phyloP scores from a whole-genome alignment of 1,140 invertebrate species.

The Anastrepha ludens region DNA sequence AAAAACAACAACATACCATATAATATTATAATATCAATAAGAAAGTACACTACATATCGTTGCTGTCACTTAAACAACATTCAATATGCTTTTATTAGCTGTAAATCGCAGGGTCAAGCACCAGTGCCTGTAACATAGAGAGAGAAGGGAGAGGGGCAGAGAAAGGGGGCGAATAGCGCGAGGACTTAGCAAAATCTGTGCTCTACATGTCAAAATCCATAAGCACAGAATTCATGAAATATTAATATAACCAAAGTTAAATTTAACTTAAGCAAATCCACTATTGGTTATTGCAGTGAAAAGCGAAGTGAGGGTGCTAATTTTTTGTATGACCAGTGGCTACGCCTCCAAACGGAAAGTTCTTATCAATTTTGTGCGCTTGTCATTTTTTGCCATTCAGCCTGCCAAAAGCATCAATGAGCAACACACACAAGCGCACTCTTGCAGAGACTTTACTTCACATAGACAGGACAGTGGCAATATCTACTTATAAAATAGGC shows the following conservation, averaged over 20 bases:
- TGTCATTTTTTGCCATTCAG: neutral
- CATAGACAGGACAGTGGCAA: too few species aligned
- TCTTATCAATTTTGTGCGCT: constrained; percentile 52
- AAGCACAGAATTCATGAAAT: neutral
- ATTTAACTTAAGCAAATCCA: constrained; percentile 28
- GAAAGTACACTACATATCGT: neutral
- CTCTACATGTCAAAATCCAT: neutral
- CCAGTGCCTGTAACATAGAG: neutral
- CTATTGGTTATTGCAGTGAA: neutral
- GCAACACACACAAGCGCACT: too few species aligned
- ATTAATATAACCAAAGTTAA: constrained; percentile 9
- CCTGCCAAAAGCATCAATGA: too few species aligned
- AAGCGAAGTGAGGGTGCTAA: neutral
- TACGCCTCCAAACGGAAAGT: neutral
- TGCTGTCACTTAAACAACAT: neutral
- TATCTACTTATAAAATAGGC: too few species aligned
- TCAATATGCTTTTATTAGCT: constrained; percentile 15
- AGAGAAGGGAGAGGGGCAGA: neutral
- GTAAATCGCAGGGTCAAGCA: neutral
- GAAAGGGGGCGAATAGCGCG: neutral
- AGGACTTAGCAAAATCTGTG: neutral
- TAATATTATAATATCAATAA: neutral
- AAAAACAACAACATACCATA: neutral
- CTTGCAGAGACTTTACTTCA: too few species aligned
- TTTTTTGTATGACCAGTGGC: neutral